phyloP scores from a whole-genome alignment of 2,797 vertebrate genomes.

The Thamnophis elegans region DNA sequence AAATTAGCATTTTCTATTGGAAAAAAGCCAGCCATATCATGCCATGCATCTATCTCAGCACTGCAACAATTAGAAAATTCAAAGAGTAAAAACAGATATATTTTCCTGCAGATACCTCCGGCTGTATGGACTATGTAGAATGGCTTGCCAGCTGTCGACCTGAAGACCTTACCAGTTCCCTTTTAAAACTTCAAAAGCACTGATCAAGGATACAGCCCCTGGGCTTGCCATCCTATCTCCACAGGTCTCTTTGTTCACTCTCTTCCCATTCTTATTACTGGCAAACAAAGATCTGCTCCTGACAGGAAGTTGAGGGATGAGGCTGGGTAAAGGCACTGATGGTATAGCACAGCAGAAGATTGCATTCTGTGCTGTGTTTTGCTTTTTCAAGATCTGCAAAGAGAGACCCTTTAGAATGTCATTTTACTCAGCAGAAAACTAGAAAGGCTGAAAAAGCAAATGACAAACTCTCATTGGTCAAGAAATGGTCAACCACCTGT shows the following conservation, averaged over 20 bases:
- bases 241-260: background rate
- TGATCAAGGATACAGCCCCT: background rate
- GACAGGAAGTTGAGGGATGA: background rate
- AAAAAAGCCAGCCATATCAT: background rate
- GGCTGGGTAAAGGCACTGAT: background rate
- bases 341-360: background rate
- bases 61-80: background rate
- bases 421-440: background rate
- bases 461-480: background rate
- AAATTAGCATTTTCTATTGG: background rate
- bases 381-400: background rate
- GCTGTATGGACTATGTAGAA: background rate
- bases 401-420: background rate
- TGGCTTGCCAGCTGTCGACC: background rate
- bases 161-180: background rate
- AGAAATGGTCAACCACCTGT: background rate
- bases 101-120: background rate
- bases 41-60: background rate
- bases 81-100: background rate
- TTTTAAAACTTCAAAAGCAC: background rate
- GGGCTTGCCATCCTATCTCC: background rate
- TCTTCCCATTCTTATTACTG: background rate
- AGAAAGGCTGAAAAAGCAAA: background rate
- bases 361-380: background rate
- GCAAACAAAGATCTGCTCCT: background rate